Evolutionary conservation across 2,797 vertebrate genomes (phyloP).

Genomic region (Mastacembelus armatus): DNA sequence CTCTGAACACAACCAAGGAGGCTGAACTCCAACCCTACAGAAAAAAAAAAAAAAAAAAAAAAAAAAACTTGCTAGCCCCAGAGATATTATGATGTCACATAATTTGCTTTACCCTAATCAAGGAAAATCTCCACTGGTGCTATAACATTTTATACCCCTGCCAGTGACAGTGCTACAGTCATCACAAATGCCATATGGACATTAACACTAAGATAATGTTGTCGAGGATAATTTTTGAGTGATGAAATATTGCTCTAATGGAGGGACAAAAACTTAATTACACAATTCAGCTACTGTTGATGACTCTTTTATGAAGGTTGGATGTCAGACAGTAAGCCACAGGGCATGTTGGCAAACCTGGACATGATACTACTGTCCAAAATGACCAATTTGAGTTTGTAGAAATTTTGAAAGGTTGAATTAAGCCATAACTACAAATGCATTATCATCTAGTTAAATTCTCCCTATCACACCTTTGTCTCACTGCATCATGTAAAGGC

Average conservation of each 20-base stretch:
- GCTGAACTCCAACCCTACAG: slow-evolving; percentile 45
- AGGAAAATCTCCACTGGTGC: slow-evolving; percentile 41
- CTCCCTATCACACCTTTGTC: slow-evolving; percentile 31
- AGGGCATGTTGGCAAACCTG: slow-evolving; percentile 54
- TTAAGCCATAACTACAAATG: slow-evolving; percentile 50
- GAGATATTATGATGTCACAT: slow-evolving; percentile 9
- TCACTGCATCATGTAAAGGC: slow-evolving; percentile 42
- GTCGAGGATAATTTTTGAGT: slow-evolving; percentile 63
- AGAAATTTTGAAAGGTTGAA: slow-evolving; percentile 57
- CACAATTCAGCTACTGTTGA: slow-evolving; percentile 59
- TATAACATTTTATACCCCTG: slow-evolving; percentile 50
- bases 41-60: background rate
- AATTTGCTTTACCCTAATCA: slow-evolving; percentile 48
- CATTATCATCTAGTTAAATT: slow-evolving; percentile 42
- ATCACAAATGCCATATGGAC: slow-evolving; percentile 70
- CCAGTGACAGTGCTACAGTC: slow-evolving; percentile 35
- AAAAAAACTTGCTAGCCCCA: slow-evolving; percentile 5
- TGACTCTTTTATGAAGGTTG: slow-evolving; percentile 62
- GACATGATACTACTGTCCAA: slow-evolving; percentile 23
- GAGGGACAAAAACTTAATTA: slow-evolving; percentile 68
- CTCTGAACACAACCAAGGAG: slow-evolving; percentile 20
- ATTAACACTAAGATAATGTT: slow-evolving; percentile 74
- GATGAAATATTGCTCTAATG: slow-evolving; percentile 67
- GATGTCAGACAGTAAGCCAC: slow-evolving; percentile 49
- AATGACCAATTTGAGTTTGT: slow-evolving; percentile 43